Base-by-base conservation (phyloP, 2,113 vertebrate species). In the Agapornis roseicollis region DNA sequence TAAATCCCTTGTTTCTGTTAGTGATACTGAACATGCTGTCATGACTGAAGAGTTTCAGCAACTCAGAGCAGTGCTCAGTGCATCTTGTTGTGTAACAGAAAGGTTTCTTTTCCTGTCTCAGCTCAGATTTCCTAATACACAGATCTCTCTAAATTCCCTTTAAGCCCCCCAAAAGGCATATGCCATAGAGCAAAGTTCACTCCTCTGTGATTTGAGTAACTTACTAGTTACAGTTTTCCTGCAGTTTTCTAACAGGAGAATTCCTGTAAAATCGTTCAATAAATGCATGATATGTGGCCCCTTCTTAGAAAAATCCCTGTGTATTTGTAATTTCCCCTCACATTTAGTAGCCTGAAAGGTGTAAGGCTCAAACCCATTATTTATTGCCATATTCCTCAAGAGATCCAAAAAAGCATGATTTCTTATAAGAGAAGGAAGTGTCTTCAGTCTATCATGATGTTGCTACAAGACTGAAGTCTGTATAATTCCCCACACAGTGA, bases 1-100 rank as follows among this genome's bases (percentile, higher is more conserved):
- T 79, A 95, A 94, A 92, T 65, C 70, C 73, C 73, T 53, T 90
- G 33, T 94, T 90, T 90, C 90, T 97, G 50, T 76, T 79, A 84
- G 80, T 68, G 90, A 94, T 81, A 79, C 44, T 79, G 77, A 94
- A 71, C 18, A 42, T 35, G 33, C 55, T 88, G 80, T 65, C 72
- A 76, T 72, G 82, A 84, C 65, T 77, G 69, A 56, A 84, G 90
- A 81, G 88, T 68, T 95, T 81, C 72, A 95, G 69, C 70, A 74
- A 12, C 72, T 90, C 83, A 65, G 37, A 1, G 2, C 39, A 56
- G 37, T 10, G 50, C 39, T 90, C 60, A 28, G 33, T 6, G 11
- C 6, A 7, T 53, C 83, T 80, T 80, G 46, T 82, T n/a, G 23
- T 23, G 35, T 28, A 90, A 44, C 31, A 90, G 53, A 90, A 93